Conservation (phyloP, 2,113 vertebrate genomes). For the Pongo abelii region DNA sequence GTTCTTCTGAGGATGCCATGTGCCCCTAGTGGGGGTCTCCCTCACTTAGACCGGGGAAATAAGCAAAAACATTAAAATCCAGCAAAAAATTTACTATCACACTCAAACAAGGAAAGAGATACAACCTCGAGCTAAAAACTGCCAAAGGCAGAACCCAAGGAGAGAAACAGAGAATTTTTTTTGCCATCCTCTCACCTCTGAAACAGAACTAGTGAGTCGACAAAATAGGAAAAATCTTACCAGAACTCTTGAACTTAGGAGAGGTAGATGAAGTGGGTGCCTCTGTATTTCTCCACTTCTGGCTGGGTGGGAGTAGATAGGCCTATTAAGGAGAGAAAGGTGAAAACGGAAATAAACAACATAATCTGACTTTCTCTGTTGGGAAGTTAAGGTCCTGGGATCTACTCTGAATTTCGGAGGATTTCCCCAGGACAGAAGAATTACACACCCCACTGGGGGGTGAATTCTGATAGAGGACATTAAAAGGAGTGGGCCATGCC, state of each 20-base stretch:
- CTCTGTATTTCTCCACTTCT: neutral
- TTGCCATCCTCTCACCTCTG: neutral
- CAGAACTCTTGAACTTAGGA: neutral
- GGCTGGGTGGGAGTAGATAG: neutral
- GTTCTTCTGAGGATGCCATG: neutral
- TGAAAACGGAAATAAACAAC: neutral
- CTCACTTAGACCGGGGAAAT: neutral
- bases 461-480: neutral
- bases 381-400: neutral
- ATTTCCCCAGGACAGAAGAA: neutral
- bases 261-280: neutral
- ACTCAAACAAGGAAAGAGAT: neutral
- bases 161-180: neutral
- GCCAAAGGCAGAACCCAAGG: neutral
- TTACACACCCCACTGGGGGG: neutral
- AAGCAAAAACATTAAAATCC: neutral
- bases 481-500: neutral
- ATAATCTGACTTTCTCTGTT: neutral
- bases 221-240: neutral
- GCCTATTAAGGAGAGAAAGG: neutral
- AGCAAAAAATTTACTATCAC: neutral
- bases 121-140: neutral
- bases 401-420: neutral
- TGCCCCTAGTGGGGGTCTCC: neutral
- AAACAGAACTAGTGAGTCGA: neutral